Base-by-base conservation (phyloP, 2,113 vertebrate species). In the Alces alces region DNA sequence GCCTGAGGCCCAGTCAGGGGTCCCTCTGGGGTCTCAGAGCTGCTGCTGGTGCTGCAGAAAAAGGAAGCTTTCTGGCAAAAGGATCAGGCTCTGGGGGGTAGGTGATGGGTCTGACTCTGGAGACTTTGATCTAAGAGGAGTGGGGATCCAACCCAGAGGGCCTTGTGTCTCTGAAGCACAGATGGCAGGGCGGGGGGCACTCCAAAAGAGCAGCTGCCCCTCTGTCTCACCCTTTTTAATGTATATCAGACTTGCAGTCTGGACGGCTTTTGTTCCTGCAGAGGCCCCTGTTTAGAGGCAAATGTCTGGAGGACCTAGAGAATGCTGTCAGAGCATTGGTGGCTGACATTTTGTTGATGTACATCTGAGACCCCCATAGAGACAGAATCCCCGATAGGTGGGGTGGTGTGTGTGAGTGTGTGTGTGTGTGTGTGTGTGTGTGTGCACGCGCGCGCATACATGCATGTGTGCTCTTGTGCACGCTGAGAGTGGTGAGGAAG, bases 231-330 rank as follows among this genome's bases (percentile, higher is more conserved):
- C 33, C 45, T 6, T 43, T 55, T 76, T 28, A 78, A 36, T n/a
- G 13, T 1, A n/a, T 50, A 33, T 60, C 54, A 23, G 60, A 52
- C 52, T 79, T 70, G 27, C 1, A 5, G 45, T 73, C 73, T 61
- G 13, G 36, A 91, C 43, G 27, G 45, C 21, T 89, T 95, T 82
- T 86, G 78, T 58, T 86, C 50, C 33, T 92, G 47, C 84, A 8
- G 60, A 27, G 28, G 33, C n/a, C 36, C 50, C 85, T 73, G 9
- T 97, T 89, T 78, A 89, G 45, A 93, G 57, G 89, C 78, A 96
- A 84, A 87, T 96, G 0, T 84, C 55, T 27, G 3, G 13, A 82
- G 70, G 86, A 52, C n/a, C 55, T 33, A 7, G 16, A 28, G 80
- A 84, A 39, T 12, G 3, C 47, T 47, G 45, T 82, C 78, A 66